These are phyloP conservation scores for Quiscalus mexicanus DNA, from an alignment of 2,113 vertebrate genomes.

Conservation along the genomic window DNA sequence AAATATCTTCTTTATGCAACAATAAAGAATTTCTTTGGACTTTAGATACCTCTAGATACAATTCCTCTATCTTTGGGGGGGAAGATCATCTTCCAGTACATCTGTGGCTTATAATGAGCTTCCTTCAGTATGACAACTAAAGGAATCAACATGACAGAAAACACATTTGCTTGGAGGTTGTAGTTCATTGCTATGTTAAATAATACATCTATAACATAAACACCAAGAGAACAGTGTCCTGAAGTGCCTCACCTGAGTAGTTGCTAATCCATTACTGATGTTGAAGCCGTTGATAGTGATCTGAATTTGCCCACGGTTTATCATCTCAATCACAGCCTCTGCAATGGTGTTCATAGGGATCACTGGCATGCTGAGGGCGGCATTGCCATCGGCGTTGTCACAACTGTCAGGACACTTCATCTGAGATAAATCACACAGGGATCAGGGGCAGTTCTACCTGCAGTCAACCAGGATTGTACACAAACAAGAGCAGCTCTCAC, in stretches of 20 bases:
- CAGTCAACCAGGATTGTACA: not conserved
- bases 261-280: constrained; percentile 97
- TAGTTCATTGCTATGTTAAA: not conserved
- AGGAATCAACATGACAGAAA: not conserved
- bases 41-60: not conserved
- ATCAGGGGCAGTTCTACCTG: not conserved
- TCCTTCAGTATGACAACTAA: not conserved
- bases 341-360: constrained; percentile 99
- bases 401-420: constrained; percentile 94
- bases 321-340: constrained; percentile 99
- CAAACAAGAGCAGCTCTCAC: constrained; percentile 67
- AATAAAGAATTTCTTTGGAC: not conserved
- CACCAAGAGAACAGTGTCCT: not conserved
- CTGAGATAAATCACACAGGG: constrained; percentile 60
- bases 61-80: not conserved
- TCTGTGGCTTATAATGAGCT: not conserved
- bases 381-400: constrained; percentile 85
- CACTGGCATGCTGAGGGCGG: constrained; percentile 93
- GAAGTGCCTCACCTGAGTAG: constrained; percentile 87
- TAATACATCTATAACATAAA: not conserved
- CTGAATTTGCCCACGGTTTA: constrained; percentile 98
- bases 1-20: not conserved
- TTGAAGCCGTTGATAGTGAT: constrained; percentile 98
- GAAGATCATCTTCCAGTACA: not conserved
- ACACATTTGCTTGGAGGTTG: not conserved